phyloP scores from a whole-genome alignment of 64 coral and sea anemone genomes.

The Dendronephthya gigantea region DNA sequence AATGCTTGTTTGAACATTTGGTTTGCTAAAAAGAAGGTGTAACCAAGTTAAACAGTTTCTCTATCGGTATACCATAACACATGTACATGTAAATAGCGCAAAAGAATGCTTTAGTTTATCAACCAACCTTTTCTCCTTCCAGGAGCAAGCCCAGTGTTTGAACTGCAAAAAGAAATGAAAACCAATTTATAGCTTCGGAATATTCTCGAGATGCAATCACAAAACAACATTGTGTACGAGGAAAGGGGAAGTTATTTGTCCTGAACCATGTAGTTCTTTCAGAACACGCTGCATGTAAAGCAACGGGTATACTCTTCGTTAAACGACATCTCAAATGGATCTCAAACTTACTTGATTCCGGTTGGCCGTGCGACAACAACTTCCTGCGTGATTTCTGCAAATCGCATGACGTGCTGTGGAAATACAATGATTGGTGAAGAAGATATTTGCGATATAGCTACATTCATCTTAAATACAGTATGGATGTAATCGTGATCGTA shows the following conservation, averaged over 20 bases:
- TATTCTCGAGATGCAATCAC: no score
- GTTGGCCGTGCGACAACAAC: slow-evolving; percentile 88
- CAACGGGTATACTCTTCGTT: no score
- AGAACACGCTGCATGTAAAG: no score
- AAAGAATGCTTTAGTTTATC: no score
- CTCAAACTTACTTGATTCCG: slow-evolving; percentile 57
- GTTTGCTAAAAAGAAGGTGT: slow-evolving; percentile 61
- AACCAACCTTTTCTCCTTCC: slow-evolving; percentile 98
- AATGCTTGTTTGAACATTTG: slow-evolving; percentile 88
- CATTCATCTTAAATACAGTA: neutral
- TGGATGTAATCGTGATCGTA: no score
- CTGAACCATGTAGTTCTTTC: no score
- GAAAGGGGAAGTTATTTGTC: no score
- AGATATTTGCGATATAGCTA: neutral
- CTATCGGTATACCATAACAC: no score
- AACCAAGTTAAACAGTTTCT: no score
- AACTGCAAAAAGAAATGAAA: slow-evolving; percentile 33
- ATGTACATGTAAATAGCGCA: no score
- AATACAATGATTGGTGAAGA: neutral
- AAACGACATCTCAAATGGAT: no score
- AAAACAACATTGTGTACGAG: no score
- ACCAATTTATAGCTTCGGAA: neutral
- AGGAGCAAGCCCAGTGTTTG: slow-evolving; percentile 88
- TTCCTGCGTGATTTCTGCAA: slow-evolving; percentile 95
- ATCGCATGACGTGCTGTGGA: slow-evolving; percentile 94